Percentiles rank a stretch among this genome's conserved stretches.
Conservation (phyloP, 2,888 invertebrate species). For the Eledona agricola region DNA sequence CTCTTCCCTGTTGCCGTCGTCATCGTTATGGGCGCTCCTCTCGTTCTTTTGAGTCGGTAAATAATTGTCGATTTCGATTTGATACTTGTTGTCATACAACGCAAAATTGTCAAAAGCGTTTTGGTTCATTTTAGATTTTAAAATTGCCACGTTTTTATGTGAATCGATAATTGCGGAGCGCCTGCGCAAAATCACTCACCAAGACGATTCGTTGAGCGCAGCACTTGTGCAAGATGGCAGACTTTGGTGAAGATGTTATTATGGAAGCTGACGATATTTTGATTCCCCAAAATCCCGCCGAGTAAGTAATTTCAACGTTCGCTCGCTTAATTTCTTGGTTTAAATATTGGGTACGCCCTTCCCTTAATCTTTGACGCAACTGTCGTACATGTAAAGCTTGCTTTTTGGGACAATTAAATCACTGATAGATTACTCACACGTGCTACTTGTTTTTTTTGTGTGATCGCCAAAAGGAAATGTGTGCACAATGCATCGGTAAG, state of each 20-base stretch:
- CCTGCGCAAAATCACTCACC: conserved; percentile 21
- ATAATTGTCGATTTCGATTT: conserved; percentile 40
- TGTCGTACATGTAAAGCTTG: not conserved
- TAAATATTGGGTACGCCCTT: not conserved
- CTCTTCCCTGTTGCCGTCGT: conserved; percentile 11
- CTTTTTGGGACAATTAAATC: not conserved
- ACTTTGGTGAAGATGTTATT: conserved; percentile 55
- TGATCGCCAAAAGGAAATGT: too few species aligned
- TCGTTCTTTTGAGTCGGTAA: conserved; percentile 8
- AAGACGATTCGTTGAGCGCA: too few species aligned
- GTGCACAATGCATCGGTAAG: too few species aligned
- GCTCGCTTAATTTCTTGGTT: not conserved
- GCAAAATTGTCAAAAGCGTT: conserved; percentile 40
- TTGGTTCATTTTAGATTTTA: conserved; percentile 33
- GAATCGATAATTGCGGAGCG: conserved; percentile 5
- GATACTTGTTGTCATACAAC: conserved; percentile 39
- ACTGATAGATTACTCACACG: too few species aligned
- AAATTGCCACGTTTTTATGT: conserved; percentile 18
- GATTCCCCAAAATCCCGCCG: conserved; percentile 58
- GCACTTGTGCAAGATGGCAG: conserved; percentile 53
- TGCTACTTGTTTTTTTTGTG: too few species aligned
- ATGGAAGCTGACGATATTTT: conserved; percentile 59
- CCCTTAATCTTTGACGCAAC: not conserved
- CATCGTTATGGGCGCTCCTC: conserved; percentile 1
- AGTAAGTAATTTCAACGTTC: conserved; percentile 55